These are phyloP conservation scores for Lophotriccus pileatus DNA, from an alignment of 2,797 vertebrate species.

Conservation along the genomic window DNA sequence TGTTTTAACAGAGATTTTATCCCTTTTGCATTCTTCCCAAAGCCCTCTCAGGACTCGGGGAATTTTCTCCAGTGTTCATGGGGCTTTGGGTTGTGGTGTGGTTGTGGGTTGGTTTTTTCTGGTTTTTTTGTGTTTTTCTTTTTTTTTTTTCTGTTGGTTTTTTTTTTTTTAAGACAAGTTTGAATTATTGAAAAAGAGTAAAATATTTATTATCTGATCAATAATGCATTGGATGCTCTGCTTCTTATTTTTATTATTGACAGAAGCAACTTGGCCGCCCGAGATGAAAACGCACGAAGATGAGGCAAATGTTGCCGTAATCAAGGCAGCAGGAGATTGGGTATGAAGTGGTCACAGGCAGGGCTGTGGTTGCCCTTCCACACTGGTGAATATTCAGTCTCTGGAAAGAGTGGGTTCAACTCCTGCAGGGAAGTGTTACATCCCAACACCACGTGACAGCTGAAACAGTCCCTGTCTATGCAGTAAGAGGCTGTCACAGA, in stretches of 20 bases:
- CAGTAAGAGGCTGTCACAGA: background rate
- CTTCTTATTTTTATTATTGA: constrained; percentile 42
- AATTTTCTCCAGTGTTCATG: background rate
- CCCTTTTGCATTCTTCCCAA: background rate
- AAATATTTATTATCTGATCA: constrained; percentile 56
- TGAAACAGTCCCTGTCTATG: background rate
- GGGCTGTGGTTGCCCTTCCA: background rate
- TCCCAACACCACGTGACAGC: background rate
- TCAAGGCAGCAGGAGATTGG: background rate
- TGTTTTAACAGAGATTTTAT: constrained; percentile 27
- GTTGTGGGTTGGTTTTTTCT: too few species aligned
- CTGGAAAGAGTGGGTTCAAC: background rate
- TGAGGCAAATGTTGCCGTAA: background rate
- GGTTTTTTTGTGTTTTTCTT: background rate
- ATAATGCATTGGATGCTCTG: constrained; percentile 19
- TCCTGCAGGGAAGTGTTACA: background rate
- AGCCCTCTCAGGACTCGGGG: background rate
- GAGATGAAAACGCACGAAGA: background rate
- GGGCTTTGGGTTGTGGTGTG: background rate
- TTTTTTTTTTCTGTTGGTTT: background rate
- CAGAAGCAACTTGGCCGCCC: background rate
- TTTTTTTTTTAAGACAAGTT: background rate
- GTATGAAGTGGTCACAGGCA: background rate
- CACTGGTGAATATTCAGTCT: background rate
- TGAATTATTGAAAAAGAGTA: constrained; percentile 69